Evolutionary conservation across 2,888 invertebrate species (phyloP).

Genomic region (Tenthredo amoena): DNA sequence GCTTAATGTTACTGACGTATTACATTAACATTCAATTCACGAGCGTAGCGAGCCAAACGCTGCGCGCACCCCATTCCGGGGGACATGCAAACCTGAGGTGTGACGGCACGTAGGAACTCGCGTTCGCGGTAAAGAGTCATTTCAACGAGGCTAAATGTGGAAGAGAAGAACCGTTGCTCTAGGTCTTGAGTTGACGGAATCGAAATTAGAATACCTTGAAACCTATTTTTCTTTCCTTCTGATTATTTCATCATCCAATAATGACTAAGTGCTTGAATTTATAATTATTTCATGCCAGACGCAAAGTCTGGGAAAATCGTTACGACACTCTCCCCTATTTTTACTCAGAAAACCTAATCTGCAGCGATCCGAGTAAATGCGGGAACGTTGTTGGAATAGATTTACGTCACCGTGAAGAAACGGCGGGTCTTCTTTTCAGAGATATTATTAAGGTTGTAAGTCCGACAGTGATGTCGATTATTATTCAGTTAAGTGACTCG

Average conservation of each 20-base stretch:
- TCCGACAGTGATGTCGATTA: conserved; percentile 12
- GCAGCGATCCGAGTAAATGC: conserved; percentile 9
- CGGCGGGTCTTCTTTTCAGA: neutral
- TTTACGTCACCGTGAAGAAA: neutral
- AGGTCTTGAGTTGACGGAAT: neutral
- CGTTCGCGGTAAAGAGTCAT: neutral
- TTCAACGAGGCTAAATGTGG: neutral
- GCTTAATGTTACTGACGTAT: conserved; percentile 58
- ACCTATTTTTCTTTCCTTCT: neutral
- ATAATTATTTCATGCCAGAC: neutral
- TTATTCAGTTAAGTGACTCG: conserved; percentile 42
- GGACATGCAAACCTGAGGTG: conserved; percentile 33
- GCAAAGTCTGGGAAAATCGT: neutral
- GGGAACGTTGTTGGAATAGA: neutral
- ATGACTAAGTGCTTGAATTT: neutral
- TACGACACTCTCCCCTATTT: neutral
- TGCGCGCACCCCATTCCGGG: conserved; percentile 9
- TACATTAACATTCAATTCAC: conserved; percentile 58
- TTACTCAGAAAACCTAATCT: neutral
- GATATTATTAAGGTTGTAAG: conserved; percentile 3
- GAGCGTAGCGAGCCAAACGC: neutral
- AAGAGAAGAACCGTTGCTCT: neutral
- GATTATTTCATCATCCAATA: neutral
- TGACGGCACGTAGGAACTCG: conserved; percentile 19
- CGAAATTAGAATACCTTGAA: neutral